phyloP scores from a whole-genome alignment of 2,888 invertebrate genomes.

The Phasia obesa region DNA sequence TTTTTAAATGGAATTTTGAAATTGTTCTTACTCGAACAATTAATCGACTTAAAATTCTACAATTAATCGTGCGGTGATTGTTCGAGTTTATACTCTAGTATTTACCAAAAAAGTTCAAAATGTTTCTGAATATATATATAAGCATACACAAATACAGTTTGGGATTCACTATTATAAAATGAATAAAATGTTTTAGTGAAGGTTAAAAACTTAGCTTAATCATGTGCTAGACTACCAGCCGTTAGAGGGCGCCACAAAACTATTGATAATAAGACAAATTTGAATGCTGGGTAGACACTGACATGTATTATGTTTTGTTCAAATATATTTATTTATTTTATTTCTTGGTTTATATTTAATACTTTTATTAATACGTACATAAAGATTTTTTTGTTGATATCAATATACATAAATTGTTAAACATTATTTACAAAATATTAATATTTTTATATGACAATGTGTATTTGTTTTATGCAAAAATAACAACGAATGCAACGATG shows the following conservation, averaged over 20 bases:
- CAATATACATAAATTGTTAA: constrained; percentile 61
- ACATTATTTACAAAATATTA: constrained; percentile 62
- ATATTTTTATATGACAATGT: constrained; percentile 32
- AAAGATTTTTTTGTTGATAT: constrained; percentile 70
- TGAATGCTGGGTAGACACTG: constrained; percentile 48
- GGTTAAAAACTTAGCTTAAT: neutral
- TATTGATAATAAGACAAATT: constrained; percentile 21
- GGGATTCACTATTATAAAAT: too few species aligned
- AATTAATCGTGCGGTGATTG: too few species aligned
- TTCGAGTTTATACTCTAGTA: too few species aligned
- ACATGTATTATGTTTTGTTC: constrained; percentile 34
- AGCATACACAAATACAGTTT: too few species aligned
- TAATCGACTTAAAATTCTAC: too few species aligned
- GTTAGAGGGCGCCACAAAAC: neutral
- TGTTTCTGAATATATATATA: too few species aligned
- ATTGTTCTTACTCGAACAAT: too few species aligned
- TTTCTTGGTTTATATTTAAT: constrained; percentile 26
- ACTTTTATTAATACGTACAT: constrained; percentile 58
- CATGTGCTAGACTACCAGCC: neutral
- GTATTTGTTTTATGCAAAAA: constrained; percentile 56
- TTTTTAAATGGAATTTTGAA: too few species aligned
- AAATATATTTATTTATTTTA: constrained; percentile 43
- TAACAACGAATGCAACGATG: constrained; percentile 70
- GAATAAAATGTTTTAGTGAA: neutral
- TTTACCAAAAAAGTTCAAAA: too few species aligned